Base-by-base conservation (phyloP, 1,140 invertebrate genomes). In the Ectropis grisescens region DNA sequence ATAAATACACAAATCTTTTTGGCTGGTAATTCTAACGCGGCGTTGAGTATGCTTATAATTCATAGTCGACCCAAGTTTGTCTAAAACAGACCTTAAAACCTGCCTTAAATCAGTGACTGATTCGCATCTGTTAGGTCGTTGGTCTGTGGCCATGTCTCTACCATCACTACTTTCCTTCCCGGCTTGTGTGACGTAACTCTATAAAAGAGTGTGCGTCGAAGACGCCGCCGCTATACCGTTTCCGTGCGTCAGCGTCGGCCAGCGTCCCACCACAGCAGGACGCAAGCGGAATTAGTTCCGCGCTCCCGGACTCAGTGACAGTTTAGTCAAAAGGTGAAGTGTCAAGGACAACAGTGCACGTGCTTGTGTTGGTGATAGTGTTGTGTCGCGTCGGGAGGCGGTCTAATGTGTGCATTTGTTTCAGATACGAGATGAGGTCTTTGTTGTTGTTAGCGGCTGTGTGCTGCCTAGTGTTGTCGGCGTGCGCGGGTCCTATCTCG, bases 381-480 rank as follows among this genome's bases (percentile, higher is more conserved):
- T 56, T 58, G 64, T 66, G 60, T 52, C 52, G 34, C 37, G 47
- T 59, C n/a, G n/a, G 52, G 51, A 41, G 28, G 30, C 32, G 32
- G 69, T 58, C 70, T 74, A 79, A 74, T 56, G 44, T 52, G 60
- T 64, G 55, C 66, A 51, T 75, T 81, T 81, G 76, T 81, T 81
- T 78, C 76, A 81, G 74, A 79, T 81, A 69, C 71, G 55, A 68
- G 61, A 83, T 83, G 82, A 83, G 72, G 68, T 71, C 76, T 50
- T 74, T 82, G 57, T 75, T 79, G 35, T 79, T 82, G 35, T 74
- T 83, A 58, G 67, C 68, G 53, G 79, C 70, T 35, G 41, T 82
- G 43, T 82, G 82, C 67, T 79, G 79, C 65, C 49, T 82, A 74
- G 72, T 79, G 67, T 86, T 91, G 33, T 88, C 89, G 64, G 90